phyloP scores from a whole-genome alignment of 2,888 invertebrate species.

The Dusona sp. region DNA sequence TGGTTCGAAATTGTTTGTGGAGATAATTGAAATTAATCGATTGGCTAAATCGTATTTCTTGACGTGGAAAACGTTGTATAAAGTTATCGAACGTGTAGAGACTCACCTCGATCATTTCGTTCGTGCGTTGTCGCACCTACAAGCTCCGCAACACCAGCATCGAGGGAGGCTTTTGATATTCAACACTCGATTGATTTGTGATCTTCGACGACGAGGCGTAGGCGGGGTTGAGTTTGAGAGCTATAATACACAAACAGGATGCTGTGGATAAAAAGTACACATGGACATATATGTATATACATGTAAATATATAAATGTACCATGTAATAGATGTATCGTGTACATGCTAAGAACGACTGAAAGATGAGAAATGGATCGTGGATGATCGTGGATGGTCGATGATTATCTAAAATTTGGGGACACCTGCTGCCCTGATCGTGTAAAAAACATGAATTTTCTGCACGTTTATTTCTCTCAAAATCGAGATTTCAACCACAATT shows the following conservation, averaged over 20 bases:
- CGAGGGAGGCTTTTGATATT: conserved; percentile 43
- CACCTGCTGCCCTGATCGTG: conserved; percentile 75
- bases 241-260: conserved; percentile 16
- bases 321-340: conserved; percentile 35
- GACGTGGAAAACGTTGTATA: neutral
- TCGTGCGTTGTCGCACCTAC: conserved; percentile 20
- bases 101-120: conserved; percentile 36
- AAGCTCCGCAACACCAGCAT: conserved; percentile 1
- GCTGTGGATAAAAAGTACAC: conserved; percentile 18
- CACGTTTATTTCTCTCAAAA: neutral
- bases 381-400: conserved; percentile 75
- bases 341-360: conserved; percentile 18
- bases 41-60: neutral
- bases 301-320: neutral
- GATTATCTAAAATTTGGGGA: conserved; percentile 73
- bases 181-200: conserved; percentile 80
- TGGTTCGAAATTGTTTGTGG: neutral
- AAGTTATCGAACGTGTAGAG: neutral
- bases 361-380: conserved; percentile 72
- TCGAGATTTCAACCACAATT: neutral
- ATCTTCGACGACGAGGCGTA: conserved; percentile 74
- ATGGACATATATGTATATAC: conserved; percentile 1
- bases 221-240: conserved; percentile 72
- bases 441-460: conserved; percentile 24
- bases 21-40: conserved; percentile 10